Evolutionary conservation across 2,113 vertebrate genomes (phyloP).

Genomic region (Haplotaxodon microlepis): DNA sequence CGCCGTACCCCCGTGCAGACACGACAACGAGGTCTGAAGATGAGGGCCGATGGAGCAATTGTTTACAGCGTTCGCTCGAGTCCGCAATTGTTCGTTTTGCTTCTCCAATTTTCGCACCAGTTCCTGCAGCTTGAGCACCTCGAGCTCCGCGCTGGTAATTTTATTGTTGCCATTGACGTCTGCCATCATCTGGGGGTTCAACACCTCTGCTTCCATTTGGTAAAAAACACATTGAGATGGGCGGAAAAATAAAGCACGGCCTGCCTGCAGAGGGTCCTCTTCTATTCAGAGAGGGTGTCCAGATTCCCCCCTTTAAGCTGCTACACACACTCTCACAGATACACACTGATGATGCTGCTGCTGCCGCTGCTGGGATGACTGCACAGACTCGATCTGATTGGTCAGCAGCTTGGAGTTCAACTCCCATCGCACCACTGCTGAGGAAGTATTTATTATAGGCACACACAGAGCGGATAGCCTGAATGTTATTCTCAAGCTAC

Average conservation of each 20-base stretch:
- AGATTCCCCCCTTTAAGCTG: slow-evolving; percentile 24
- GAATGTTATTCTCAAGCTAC: neutral
- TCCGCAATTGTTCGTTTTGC: slow-evolving; percentile 91
- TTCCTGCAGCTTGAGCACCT: slow-evolving; percentile 94
- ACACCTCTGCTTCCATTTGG: slow-evolving; percentile 70
- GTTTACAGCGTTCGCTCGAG: slow-evolving; percentile 77
- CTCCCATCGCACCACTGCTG: slow-evolving; percentile 60
- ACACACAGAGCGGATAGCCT: neutral
- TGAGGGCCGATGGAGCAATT: slow-evolving; percentile 61
- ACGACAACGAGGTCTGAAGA: slow-evolving; percentile 43
- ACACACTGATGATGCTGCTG: slow-evolving; percentile 21
- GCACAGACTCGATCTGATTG: slow-evolving; percentile 44
- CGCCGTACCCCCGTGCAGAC: slow-evolving; percentile 31
- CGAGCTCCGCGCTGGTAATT: slow-evolving; percentile 83
- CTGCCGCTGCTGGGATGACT: slow-evolving; percentile 47
- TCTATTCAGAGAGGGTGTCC: slow-evolving; percentile 32
- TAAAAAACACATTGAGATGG: slow-evolving; percentile 48
- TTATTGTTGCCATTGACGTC: slow-evolving; percentile 77
- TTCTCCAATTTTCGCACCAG: slow-evolving; percentile 88
- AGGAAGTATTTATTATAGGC: neutral
- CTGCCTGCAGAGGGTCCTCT: slow-evolving; percentile 41
- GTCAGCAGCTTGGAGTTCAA: slow-evolving; percentile 38
- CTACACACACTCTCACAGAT: neutral
- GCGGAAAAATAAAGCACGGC: neutral
- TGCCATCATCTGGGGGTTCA: slow-evolving; percentile 69